Base-by-base conservation (phyloP, 2,797 vertebrate species). In the Anabas testudineus region DNA sequence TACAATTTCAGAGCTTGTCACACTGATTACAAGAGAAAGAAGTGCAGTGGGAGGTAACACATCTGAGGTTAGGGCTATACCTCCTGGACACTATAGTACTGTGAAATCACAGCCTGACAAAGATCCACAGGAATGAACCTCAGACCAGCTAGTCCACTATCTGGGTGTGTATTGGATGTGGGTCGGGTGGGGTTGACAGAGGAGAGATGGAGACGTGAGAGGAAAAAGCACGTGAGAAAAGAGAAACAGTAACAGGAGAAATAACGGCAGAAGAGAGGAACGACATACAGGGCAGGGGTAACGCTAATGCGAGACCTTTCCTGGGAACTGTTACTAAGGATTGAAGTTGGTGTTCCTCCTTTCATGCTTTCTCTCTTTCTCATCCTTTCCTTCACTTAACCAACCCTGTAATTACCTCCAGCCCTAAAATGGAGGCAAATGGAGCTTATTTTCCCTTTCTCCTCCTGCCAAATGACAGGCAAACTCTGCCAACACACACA, bases 331-430 rank as follows among this genome's bases (percentile, higher is more conserved):
- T 73, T 74, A 42, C 54, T 10, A 16, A 71, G 49, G 59, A 80
- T 49, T 65, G 69, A 67, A 76, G 69, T 21, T 39, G 75, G 84
- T 82, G 84, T 75, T 84, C 46, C 68, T 74, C 78, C 67, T 81
- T 79, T 90, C 87, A 78, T 67, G 55, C 84, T 83, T 80, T 86
- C 84, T 81, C 73, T 70, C 60, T 63, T 80, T 82, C 87, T 87
- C 86, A 87, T 87, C 82, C 87, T 90, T 86, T 91, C 87, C 88
- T 90, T 76, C 80, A 70, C 86, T 80, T 67, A 82, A 85, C 85
- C 82, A 85, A 90, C 87, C 90, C 88, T 92, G 81, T 90, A 91
- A 93, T 92, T 92, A 93, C 83, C 64, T 82, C 82, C 19, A 74
- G 84, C 76, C 90, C 80, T 65, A 84, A 87, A 90, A 89, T 87